Percentiles rank a stretch among this genome's conserved stretches.
Conservation (phyloP, 1,140 invertebrate species). For the Eurosta solidaginis region DNA sequence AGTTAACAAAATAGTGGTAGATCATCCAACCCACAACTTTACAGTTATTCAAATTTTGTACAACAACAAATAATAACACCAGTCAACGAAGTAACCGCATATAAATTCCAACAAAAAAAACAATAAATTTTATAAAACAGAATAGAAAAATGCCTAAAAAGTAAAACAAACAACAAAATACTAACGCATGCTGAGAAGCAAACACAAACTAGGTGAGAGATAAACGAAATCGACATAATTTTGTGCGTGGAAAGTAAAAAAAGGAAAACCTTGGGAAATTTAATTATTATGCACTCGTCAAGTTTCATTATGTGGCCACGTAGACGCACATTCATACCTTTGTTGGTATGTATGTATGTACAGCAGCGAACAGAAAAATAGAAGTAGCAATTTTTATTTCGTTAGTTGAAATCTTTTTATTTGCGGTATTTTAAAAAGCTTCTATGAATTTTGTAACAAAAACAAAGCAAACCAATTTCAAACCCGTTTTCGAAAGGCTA, state of each 20-base stretch:
- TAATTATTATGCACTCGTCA: not conserved
- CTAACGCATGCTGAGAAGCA: not conserved
- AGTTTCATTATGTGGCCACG: no score
- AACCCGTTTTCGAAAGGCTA: no score
- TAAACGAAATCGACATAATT: not conserved
- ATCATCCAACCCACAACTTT: not conserved
- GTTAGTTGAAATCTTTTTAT: no score
- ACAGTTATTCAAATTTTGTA: constrained; percentile 1
- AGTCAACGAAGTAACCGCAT: not conserved
- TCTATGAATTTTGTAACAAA: no score
- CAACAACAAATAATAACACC: not conserved
- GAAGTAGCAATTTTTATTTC: no score
- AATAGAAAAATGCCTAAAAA: not conserved
- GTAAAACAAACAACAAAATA: not conserved
- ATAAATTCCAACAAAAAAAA: no score
- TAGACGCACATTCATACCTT: not conserved
- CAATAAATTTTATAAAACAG: not conserved
- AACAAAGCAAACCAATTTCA: no score
- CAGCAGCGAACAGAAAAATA: no score
- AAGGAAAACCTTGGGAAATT: not conserved
- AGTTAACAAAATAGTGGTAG: not conserved
- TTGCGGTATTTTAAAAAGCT: no score
- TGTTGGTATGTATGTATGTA: not conserved
- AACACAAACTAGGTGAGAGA: not conserved
- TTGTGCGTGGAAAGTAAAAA: not conserved